phyloP scores from a whole-genome alignment of 2,797 vertebrate species.

The Mormyrops attenuatus region DNA sequence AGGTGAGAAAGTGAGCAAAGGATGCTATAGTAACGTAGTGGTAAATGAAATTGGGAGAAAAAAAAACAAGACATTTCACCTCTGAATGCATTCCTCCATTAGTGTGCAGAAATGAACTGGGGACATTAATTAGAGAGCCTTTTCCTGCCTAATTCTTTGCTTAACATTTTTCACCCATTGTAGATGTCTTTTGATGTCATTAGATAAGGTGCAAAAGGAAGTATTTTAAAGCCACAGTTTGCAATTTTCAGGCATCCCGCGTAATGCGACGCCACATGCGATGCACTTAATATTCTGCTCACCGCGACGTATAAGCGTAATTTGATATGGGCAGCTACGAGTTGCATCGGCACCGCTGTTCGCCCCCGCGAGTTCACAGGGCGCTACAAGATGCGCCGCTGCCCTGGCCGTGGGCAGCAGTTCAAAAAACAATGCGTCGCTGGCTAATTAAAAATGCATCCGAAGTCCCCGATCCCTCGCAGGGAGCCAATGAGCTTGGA shows the following conservation, averaged over 20 bases:
- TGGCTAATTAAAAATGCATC: background rate
- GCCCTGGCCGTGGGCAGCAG: background rate
- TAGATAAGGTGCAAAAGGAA: conserved; percentile 36
- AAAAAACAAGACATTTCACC: conserved; percentile 40
- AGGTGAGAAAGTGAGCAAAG: background rate
- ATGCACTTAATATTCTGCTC: conserved; percentile 19
- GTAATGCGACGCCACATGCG: conserved; percentile 18
- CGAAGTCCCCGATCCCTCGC: background rate
- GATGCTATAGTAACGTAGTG: background rate
- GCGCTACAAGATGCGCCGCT: background rate
- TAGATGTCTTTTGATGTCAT: conserved; percentile 37
- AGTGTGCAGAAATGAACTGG: conserved; percentile 39
- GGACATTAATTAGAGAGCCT: conserved; percentile 38
- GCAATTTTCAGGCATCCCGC: conserved; percentile 16
- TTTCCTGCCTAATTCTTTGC: conserved; percentile 39
- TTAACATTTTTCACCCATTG: conserved; percentile 38
- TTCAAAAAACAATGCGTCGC: background rate
- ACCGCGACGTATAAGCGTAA: background rate
- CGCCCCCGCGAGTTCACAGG: background rate
- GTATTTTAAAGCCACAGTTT: conserved; percentile 25
- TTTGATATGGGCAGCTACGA: background rate
- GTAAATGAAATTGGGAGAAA: conserved; percentile 25
- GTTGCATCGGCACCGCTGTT: background rate
- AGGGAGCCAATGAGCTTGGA: background rate
- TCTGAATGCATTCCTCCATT: conserved; percentile 41